Conservation (phyloP, 2,113 vertebrate genomes). For the Phylloscopus whistleri region DNA sequence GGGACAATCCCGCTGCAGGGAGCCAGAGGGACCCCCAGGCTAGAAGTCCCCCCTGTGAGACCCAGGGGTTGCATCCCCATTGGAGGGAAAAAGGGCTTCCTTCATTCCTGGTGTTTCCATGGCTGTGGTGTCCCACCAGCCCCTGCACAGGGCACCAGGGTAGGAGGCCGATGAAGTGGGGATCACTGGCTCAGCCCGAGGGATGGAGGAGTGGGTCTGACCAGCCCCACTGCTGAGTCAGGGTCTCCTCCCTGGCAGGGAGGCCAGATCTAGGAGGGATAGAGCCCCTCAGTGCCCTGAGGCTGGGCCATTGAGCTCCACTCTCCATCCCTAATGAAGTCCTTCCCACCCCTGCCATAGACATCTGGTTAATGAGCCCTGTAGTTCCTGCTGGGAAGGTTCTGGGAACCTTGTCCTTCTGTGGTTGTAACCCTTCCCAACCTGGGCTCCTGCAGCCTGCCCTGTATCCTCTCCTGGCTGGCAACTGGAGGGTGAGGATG, state of each 20-base stretch:
- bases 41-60: neutral
- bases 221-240: neutral
- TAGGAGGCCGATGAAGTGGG: neutral
- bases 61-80: neutral
- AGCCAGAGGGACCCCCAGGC: neutral
- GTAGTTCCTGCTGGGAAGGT: neutral
- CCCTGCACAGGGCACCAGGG: fast-evolving
- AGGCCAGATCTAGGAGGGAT: neutral
- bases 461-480: neutral
- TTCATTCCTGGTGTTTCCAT: neutral
- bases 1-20: neutral
- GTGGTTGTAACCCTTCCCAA: neutral
- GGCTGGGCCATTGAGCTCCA: neutral
- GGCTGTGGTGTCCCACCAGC: neutral
- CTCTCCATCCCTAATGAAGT: neutral
- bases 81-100: fast-evolving
- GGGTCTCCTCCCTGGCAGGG: fast-evolving
- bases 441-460: fast-evolving
- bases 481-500: neutral
- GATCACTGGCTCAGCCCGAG: neutral
- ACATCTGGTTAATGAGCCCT: neutral
- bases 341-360: neutral
- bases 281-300: neutral
- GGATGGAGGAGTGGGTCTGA: neutral
- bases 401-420: neutral